Evolutionary conservation across 2,797 vertebrate genomes (phyloP).

Genomic region (Chelmon rostratus): DNA sequence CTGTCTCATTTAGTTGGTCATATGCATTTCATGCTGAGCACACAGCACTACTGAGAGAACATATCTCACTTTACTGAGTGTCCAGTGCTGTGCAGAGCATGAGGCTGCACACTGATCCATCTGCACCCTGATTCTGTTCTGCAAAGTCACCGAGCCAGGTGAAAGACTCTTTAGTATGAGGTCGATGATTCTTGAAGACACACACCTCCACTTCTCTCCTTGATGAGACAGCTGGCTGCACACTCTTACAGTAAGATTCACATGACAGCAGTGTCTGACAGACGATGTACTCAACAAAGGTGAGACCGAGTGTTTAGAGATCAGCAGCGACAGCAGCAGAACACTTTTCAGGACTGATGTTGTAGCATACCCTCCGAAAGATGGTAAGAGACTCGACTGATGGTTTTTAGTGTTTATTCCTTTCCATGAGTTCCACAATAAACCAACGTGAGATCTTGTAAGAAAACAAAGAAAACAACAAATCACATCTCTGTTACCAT

Average conservation of each 20-base stretch:
- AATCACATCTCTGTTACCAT: too few relatives aligned
- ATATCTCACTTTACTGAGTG: conserved; percentile 3
- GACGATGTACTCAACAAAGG: conserved; percentile 29
- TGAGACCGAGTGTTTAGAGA: conserved; percentile 12
- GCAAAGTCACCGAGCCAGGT: conserved; percentile 53
- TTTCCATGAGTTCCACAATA: too few relatives aligned
- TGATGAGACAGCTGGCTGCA: conserved; percentile 36
- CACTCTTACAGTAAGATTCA: conserved; percentile 14
- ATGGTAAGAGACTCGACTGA: too few relatives aligned
- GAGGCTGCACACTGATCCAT: conserved; percentile 22
- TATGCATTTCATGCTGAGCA: background rate
- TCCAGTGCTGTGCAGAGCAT: background rate
- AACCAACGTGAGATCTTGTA: too few relatives aligned
- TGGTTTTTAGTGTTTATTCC: too few relatives aligned
- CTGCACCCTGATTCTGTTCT: conserved; percentile 54
- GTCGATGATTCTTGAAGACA: conserved; percentile 21
- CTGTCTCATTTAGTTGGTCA: conserved; percentile 9
- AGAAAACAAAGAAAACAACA: too few relatives aligned
- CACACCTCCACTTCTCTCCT: conserved; percentile 9
- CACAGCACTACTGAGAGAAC: background rate
- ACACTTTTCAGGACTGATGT: conserved; percentile 17
- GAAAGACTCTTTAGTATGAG: conserved; percentile 61
- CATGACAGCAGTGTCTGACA: conserved; percentile 20
- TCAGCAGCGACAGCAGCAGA: conserved; percentile 1
- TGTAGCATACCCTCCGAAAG: too few relatives aligned